These are phyloP conservation scores for Aphrophora alni DNA, from an alignment of 2,888 invertebrate species.

Conservation along the genomic window DNA sequence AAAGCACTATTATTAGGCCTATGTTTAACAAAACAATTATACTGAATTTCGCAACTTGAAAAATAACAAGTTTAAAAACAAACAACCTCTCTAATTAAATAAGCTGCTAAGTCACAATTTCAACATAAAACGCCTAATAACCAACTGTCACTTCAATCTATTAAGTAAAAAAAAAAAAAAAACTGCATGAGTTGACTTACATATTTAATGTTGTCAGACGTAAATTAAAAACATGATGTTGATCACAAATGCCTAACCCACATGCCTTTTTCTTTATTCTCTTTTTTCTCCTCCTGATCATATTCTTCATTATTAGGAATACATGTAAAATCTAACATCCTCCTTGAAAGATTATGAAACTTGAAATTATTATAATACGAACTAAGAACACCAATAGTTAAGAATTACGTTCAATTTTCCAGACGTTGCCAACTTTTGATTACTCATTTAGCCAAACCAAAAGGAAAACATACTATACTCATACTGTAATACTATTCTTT, in stretches of 20 bases:
- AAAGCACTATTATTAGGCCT: too few relatives aligned
- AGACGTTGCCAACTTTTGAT: background rate
- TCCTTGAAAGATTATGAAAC: background rate
- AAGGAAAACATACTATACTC: too few relatives aligned
- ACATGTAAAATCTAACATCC: background rate
- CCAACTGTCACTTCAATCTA: background rate
- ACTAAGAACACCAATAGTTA: background rate
- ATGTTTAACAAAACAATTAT: too few relatives aligned
- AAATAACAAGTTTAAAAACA: background rate
- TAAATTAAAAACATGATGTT: conserved; percentile 42
- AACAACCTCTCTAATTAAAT: background rate
- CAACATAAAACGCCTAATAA: background rate
- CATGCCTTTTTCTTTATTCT: conserved; percentile 47
- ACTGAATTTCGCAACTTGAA: too few relatives aligned
- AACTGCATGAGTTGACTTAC: conserved; percentile 30
- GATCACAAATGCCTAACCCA: conserved; percentile 44
- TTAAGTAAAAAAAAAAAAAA: too few relatives aligned
- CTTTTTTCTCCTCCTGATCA: conserved; percentile 46
- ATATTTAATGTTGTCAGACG: conserved; percentile 39
- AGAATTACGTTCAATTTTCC: background rate
- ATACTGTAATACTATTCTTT: too few relatives aligned
- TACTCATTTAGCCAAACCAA: background rate
- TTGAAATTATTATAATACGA: background rate
- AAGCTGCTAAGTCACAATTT: background rate
- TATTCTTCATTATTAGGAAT: conserved; percentile 41